Base-by-base conservation (phyloP, 2,888 invertebrate genomes). In the Yponomeuta malinellus region DNA sequence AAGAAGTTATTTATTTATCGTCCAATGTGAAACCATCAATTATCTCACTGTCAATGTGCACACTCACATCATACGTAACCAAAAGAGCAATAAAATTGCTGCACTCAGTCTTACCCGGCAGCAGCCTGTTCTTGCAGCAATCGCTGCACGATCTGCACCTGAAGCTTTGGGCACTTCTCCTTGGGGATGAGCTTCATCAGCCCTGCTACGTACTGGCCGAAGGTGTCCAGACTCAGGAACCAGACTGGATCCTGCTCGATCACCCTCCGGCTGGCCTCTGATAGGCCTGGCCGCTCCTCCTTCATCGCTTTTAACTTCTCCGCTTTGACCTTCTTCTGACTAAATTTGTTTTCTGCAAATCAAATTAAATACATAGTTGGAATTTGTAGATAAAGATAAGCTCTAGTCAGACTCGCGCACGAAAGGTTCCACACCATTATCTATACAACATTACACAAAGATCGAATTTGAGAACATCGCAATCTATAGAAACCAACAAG, bases 201-300 rank as follows among this genome's bases (percentile, higher is more conserved):
- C 68, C 10, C 23, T 1, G 68, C 68, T 52, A 68, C 68, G 31
- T 68, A 68, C 68, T 52, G 68, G 59, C 68, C 68, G 68, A 68
- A 68, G 67, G 15, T 43, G 67, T 67, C 67, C n/a, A 67, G 67
- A 43, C 67, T 67, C 43, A 37, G 9, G 37, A 67, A 67, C 29
- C 29, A 10, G 12, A 31, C 67, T 12, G 37, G 67, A 15, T 10
- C 15, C 1, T 2, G 8, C 43, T 31, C 67, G 10, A 33, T 67
- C 33, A 15, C 2, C 67, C 15, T 12, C 67, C 33, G 33, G 29
- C 10, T 37, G 12, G n/a, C 43, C 15, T 10, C 67, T 4, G 33
- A n/a, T 12, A 59, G 52, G 52, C 52, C 52, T 5, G 12, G 15
- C 1, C 52, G 12, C 15, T 59, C 52, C 52, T 12, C 52, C 12